Base-by-base conservation (phyloP, 2,888 invertebrate species). In the Leucophenga montana region DNA sequence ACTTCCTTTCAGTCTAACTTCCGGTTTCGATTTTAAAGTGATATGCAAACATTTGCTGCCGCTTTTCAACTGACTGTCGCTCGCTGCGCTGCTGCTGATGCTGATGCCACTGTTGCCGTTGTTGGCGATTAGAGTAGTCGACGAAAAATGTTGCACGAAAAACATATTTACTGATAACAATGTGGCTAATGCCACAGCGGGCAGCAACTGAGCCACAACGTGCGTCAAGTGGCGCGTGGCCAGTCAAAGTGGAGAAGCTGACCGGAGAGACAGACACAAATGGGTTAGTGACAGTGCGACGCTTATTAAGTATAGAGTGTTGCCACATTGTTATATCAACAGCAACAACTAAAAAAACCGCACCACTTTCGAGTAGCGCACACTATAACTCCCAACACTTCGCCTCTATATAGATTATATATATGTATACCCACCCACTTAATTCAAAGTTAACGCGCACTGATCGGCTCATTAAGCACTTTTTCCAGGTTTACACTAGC, bases 381-480 rank as follows among this genome's bases (percentile, higher is more conserved):
- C 39, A 11, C n/a, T n/a, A n/a, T n/a, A n/a, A n/a, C n/a, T n/a
- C 3, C 50, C 14, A 50, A 18, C 16, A n/a, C 16, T 50, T 50
- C 6, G 50, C 50, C 27, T n/a, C 4, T 33, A 33, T 33, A 39
- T 11, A 39, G 8, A 5, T 18, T 54, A 13, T 54, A 18, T n/a
- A n/a, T n/a, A 3, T 6, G 8, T 14, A 64, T 46, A 14, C 61
- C 46, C 62, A 46, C 62, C 22, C 62, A 33, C 20, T 48, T 46
- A 48, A 64, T 61, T 16, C 44, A 16, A 61, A 61, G 44, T 61
- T 39, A 64, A 64, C 62, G 62, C 61, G 61, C 44, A 20, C 44
- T 61, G 16, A 13, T 64, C 48, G 27, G 46, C 62, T 64, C 62
- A 64, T 64, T 64, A 64, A 64, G 46, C 48, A 48, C 46, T 27